Base-by-base conservation (phyloP, 2,797 vertebrate genomes). In the Balearica regulorum region DNA sequence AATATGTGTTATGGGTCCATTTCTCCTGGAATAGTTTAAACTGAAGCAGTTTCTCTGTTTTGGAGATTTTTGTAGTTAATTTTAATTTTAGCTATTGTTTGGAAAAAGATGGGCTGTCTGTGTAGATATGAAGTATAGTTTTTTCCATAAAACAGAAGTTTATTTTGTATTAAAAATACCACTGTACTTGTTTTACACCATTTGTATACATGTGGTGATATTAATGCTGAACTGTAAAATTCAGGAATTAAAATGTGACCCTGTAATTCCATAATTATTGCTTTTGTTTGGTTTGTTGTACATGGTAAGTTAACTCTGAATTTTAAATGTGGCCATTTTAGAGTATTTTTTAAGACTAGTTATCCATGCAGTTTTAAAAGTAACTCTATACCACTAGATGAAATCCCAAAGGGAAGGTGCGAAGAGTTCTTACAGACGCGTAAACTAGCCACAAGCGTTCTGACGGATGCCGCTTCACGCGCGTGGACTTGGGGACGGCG, bases 171-270 rank as follows among this genome's bases (percentile, higher is more conserved):
- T 98, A 98, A 99, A 98, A 98, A 98, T 98, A 98, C 98, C 99
- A 99, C 99, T 99, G 98, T 99, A 98, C 98, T 98, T 98, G 98
- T 99, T 99, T 99, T 98, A 99, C 99, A 99, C 98, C 98, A 99
- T 99, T 99, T 99, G 99, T 99, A 99, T 99, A 99, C 99, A 99
- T 99, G 99, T 98, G 98, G 98, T 98, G 98, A 98, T 98, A 99
- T 99, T 99, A 98, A 98, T 98, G 97, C 98, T 97, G 97, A 98
- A 97, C 97, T 98, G 98, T 98, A 98, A 98, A 98, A 99, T 99
- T 99, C 98, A 98, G 99, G 98, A 98, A 99, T 99, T 99, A 99
- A 98, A 99, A 99, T 99, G 98, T 99, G 98, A 99, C 98, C 99
- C 99, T 99, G 98, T 98, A 99, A 99, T 99, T 98, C 97, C 98